Base-by-base conservation (phyloP, 2,797 vertebrate species). In the Varecia variegata region DNA sequence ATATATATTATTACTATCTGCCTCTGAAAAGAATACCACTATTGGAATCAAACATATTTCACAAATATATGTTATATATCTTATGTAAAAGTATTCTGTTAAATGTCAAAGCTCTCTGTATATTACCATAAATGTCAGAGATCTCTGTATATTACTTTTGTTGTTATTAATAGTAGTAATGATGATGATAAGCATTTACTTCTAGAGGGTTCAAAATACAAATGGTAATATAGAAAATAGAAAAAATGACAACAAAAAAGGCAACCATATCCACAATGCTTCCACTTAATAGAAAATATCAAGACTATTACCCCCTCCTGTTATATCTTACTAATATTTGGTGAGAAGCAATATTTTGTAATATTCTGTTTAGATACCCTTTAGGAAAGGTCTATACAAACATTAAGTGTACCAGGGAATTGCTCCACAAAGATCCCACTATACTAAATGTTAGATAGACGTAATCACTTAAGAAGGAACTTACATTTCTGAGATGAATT, bases 1-100 rank as follows among this genome's bases (percentile, higher is more conserved):
- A 73, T 45, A 43, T 35, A 70, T 27, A 65, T 68, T 71, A 87
- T 77, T 88, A 87, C 45, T 89, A 83, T 84, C 25, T 92, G 23
- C 50, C 68, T 95, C 62, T 95, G 68, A 92, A 94, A 95, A 93
- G 45, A 96, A 67, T 30, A 50, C 73, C 65, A 77, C 58, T 81
- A 91, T 68, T 79, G 40, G 58, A 79, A 80, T 87, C 58, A 97
- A 97, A 82, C 23, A 35, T 47, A 65, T 90, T 80, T 95, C 85
- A 95, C 21, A 95, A 93, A 93, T 43, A 88, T 11, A 91, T 62
- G 62, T 81, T 77, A 93, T 58, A 38, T 71, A 84, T 80, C 76
- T 95, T 90, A 90, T 60, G 15, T 88, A 62, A 85, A 93, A 76
- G 50, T 52, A 76, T 32, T 67, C 43, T 79, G 86, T n/a, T 83